phyloP scores from a whole-genome alignment of 2,113 vertebrate genomes.

The Saimiri boliviensis region DNA sequence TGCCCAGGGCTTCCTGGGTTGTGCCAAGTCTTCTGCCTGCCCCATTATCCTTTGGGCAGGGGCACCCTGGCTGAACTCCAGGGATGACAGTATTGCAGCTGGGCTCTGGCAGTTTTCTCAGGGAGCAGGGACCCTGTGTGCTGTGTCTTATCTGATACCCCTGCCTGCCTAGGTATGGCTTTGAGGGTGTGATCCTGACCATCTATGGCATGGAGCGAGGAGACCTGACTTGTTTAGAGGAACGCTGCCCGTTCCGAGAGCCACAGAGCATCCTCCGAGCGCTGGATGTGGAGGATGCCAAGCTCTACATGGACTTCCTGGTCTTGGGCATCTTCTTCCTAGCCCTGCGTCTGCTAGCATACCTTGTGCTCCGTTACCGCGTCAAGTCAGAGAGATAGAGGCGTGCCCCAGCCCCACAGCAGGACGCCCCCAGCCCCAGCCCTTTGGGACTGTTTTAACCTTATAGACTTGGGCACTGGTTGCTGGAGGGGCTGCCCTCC shows the following conservation, averaged over 20 bases:
- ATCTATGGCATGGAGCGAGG: slow-evolving; percentile 98
- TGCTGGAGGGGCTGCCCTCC: not conserved
- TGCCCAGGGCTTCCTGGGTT: not conserved
- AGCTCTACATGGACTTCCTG: slow-evolving; percentile 98
- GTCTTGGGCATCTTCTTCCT: slow-evolving; percentile 96
- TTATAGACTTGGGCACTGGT: slow-evolving; percentile 70
- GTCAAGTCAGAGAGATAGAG: slow-evolving; percentile 95
- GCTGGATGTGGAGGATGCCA: slow-evolving; percentile 95
- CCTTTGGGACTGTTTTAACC: slow-evolving; percentile 86
- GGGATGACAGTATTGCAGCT: not conserved
- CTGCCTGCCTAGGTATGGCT: slow-evolving; percentile 90
- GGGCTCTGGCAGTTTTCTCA: not conserved
- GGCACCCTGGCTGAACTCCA: not conserved
- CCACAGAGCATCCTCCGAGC: slow-evolving; percentile 93
- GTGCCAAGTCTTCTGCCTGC: not conserved
- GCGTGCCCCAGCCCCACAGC: not conserved
- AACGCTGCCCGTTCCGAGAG: slow-evolving; percentile 93
- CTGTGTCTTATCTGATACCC: not conserved
- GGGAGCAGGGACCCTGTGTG: not conserved
- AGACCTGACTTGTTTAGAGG: slow-evolving; percentile 90
- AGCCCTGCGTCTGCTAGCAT: slow-evolving; percentile 93
- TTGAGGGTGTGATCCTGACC: slow-evolving; percentile 96
- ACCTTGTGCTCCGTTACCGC: slow-evolving; percentile 96
- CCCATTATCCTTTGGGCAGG: not conserved
- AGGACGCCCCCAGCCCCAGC: slow-evolving; percentile 44